phyloP scores from a whole-genome alignment of 2,888 invertebrate species.

The Parnassius apollo region DNA sequence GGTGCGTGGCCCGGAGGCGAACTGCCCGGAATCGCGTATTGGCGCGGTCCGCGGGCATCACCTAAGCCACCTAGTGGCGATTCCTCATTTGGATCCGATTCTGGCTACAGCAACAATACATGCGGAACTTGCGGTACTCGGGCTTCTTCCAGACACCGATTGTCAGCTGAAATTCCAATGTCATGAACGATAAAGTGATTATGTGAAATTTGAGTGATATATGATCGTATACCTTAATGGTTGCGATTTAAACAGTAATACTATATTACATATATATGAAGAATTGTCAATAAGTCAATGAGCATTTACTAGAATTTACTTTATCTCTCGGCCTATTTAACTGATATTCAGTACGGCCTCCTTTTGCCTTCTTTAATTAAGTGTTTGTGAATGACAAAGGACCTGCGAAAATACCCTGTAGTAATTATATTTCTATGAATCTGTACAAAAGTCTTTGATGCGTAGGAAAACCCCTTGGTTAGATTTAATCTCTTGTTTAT shows the following conservation, averaged over 20 bases:
- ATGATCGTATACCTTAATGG: conserved; percentile 48
- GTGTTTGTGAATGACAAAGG: conserved; percentile 33
- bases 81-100: conserved; percentile 91
- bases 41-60: conserved; percentile 76
- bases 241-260: conserved; percentile 23
- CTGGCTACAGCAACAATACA: conserved; percentile 91
- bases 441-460: conserved; percentile 51
- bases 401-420: conserved; percentile 43
- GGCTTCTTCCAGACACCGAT: conserved; percentile 75
- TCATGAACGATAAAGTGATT: conserved; percentile 59
- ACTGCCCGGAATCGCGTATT: conserved; percentile 80
- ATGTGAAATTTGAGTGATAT: conserved; percentile 40
- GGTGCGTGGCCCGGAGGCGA: conserved; percentile 87
- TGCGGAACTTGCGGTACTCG: conserved; percentile 84
- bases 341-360: conserved; percentile 58
- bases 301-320: conserved; percentile 61
- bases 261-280: neutral
- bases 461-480: conserved; percentile 28
- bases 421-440: conserved; percentile 62
- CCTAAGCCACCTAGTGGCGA: conserved; percentile 85
- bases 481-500: conserved; percentile 32
- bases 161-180: conserved; percentile 76
- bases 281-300: conserved; percentile 11
- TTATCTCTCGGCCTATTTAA: conserved; percentile 58
- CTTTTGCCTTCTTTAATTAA: conserved; percentile 58